Evolutionary conservation across 1,140 invertebrate genomes (phyloP).

Genomic region (Drosophila takahashii): DNA sequence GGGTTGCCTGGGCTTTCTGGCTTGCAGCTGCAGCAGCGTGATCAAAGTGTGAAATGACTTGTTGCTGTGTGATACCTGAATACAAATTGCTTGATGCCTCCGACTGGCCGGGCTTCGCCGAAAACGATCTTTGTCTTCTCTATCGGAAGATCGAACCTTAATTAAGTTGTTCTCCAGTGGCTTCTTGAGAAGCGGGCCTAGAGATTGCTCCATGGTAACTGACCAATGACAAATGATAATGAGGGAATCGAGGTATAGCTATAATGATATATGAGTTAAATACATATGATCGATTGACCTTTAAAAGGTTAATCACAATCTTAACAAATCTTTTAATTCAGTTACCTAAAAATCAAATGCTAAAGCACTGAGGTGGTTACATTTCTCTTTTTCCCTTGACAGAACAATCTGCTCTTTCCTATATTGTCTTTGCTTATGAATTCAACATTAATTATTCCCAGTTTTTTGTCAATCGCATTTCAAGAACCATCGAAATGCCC

Average conservation of each 20-base stretch:
- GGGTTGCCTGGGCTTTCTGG: conserved; percentile 3
- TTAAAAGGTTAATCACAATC: neutral
- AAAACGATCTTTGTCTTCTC: conserved; percentile 30
- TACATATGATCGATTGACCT: conserved; percentile 10
- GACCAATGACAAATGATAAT: conserved; percentile 27
- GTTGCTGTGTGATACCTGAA: conserved; percentile 76
- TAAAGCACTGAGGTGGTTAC: too few species aligned
- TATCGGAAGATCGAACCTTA: conserved; percentile 56
- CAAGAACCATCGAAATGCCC: neutral
- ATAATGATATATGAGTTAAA: too few species aligned
- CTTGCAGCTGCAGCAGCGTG: conserved; percentile 66
- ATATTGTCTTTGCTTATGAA: too few species aligned
- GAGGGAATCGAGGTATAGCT: conserved; percentile 58
- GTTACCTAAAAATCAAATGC: too few species aligned
- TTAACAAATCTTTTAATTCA: neutral
- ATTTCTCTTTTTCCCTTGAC: too few species aligned
- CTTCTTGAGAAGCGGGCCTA: conserved; percentile 45
- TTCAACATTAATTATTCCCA: too few species aligned
- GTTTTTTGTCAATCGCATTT: neutral
- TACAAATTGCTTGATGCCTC: conserved; percentile 81
- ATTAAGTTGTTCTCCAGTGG: conserved; percentile 72
- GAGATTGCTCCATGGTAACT: conserved; percentile 8
- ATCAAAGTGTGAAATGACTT: conserved; percentile 84
- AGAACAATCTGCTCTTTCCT: too few species aligned
- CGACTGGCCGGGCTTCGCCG: conserved; percentile 50